These are phyloP conservation scores for Ammodramus savannarum DNA, from an alignment of 2,113 vertebrate species.

Conservation along the genomic window DNA sequence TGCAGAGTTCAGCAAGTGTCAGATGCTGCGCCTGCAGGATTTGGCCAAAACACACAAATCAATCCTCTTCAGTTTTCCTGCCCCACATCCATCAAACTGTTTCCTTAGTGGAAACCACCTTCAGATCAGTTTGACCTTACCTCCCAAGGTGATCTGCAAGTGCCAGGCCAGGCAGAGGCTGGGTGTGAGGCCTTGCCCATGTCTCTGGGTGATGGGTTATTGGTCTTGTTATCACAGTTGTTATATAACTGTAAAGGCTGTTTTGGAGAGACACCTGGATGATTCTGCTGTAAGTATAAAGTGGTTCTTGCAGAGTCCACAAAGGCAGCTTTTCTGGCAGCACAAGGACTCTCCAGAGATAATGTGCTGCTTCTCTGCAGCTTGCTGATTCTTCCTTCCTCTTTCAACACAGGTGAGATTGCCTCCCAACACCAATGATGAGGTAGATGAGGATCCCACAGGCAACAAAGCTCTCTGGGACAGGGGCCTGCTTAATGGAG, in stretches of 20 bases:
- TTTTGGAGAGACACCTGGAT: neutral
- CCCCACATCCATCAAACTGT: neutral
- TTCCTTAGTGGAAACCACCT: neutral
- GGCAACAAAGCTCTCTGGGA: conserved; percentile 99
- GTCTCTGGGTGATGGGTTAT: neutral
- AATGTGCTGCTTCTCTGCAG: neutral
- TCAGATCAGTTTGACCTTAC: neutral
- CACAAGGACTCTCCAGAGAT: neutral
- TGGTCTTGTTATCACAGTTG: rapidly evolving
- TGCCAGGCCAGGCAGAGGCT: neutral
- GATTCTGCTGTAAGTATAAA: neutral
- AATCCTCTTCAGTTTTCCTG: neutral
- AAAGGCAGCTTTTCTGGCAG: neutral
- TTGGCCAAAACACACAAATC: neutral
- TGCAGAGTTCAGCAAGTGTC: neutral
- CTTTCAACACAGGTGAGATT: conserved; percentile 82
- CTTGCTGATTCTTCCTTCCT: neutral
- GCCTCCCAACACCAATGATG: conserved; percentile 95
- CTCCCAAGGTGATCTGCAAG: neutral
- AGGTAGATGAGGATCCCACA: conserved; percentile 97
- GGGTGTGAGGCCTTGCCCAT: rapidly evolving
- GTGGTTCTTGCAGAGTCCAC: neutral
- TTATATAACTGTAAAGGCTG: neutral
- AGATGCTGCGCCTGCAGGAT: neutral
- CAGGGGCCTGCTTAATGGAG: conserved; percentile 94